Base-by-base conservation (phyloP, 2,888 invertebrate species). In the Galerucella pusilla region DNA sequence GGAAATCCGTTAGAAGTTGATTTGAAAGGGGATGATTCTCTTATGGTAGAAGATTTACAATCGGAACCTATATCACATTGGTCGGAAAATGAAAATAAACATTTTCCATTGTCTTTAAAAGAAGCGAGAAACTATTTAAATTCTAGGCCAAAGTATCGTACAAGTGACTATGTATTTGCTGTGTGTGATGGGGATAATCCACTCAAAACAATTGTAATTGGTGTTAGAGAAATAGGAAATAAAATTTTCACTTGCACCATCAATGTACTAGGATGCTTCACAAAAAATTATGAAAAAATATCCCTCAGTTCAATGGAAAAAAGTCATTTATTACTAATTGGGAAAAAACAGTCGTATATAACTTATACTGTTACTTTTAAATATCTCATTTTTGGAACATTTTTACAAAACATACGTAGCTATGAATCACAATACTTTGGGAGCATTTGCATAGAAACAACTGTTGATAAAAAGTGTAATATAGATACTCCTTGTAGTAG, bases 1-100 rank as follows among this genome's bases (percentile, higher is more conserved):
- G 83, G 83, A 14, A 77, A 76, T 71, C 83, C 83, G 1, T 75
- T 83, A 68, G 61, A 81, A 77, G 79, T 82, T n/a, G 81, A 82
- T 78, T 75, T 83, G 42, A 76, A 76, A 9, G 77, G 75, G 4
- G 78, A 83, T 75, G 82, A 81, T n/a, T 73, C 77, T 16, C 60
- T 81, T 35, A 52, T 54, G 5, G 16, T 60, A 42, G 45, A 70
- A 35, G 54, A 69, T 57, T 16, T 57, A 10, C 57, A 57, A 57
- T 4, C 20, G 2, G 57, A 57, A 57, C 4, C 2, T 20, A 25
- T 63, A 42, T 57, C 73, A n/a, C 61, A 73, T 20, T 73, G 76
- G 70, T 49, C 46, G 54, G 68, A 74, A 77, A 45, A 59, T 61
- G 57, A 73, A 72, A 64, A 72, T 52, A 75, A n/a, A 61, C 79